Conservation (phyloP, 92 coral and sea anemone species). For the Porites divaricata region DNA sequence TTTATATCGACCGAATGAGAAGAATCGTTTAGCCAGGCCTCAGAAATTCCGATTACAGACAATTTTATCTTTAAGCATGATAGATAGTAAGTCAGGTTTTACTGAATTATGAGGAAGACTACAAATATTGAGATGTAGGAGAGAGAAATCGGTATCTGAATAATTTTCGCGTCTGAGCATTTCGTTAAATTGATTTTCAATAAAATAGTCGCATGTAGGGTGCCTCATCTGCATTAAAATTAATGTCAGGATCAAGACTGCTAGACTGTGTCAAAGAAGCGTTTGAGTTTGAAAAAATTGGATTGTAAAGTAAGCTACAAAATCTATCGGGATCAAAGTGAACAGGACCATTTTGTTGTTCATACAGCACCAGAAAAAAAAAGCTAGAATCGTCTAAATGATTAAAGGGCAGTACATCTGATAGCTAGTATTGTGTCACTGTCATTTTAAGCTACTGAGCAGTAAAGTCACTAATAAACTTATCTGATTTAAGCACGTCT, state of each 20-base stretch:
- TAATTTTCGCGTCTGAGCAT: conserved; percentile 8
- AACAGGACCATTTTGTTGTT: no score
- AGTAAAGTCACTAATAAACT: conserved; percentile 8
- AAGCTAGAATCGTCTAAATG: no score
- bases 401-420: no score
- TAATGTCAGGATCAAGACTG: no score
- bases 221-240: no score
- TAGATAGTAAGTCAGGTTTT: conserved; percentile 24
- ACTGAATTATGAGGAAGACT: conserved; percentile 14
- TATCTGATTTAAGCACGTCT: no score
- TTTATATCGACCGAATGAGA: not conserved
- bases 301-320: no score
- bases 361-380: no score
- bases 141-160: conserved; percentile 17
- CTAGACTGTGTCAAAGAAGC: no score
- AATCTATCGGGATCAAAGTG: no score
- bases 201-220: no score
- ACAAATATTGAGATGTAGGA: conserved; percentile 21
- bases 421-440: conserved; percentile 3
- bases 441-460: conserved; percentile 5
- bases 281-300: no score
- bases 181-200: not conserved
- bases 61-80: not conserved
- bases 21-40: conserved; percentile 18
- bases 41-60: not conserved